Conservation (phyloP, 1,140 invertebrate genomes). For the Triops cancriformis region DNA sequence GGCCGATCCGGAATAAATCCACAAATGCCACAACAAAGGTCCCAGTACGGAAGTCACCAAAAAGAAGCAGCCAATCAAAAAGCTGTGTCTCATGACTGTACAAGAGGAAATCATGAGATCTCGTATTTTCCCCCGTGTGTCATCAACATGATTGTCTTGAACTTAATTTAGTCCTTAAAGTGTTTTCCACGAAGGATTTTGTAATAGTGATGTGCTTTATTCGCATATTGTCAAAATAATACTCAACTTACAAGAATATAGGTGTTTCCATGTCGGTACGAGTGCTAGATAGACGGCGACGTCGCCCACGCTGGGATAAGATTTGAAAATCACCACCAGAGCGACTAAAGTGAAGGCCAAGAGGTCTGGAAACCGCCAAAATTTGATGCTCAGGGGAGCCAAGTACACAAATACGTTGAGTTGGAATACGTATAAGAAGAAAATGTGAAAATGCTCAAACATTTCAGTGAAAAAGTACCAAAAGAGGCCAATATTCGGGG, state of each 20-base stretch:
- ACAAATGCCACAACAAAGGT: conserved; percentile 92
- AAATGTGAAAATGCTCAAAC: conserved; percentile 94
- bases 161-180: too few relatives aligned
- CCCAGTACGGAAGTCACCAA: conserved; percentile 79
- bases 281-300: conserved; percentile 84
- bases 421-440: conserved; percentile 95
- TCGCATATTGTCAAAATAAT: conserved; percentile 27
- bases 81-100: conserved; percentile 80
- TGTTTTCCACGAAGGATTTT: too few relatives aligned
- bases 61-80: conserved; percentile 82
- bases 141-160: too few relatives aligned
- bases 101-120: conserved; percentile 34
- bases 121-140: too few relatives aligned
- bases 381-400: conserved; percentile 72
- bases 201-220: too few relatives aligned
- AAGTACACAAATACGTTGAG: conserved; percentile 90
- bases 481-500: conserved; percentile 94
- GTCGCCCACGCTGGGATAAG: conserved; percentile 92
- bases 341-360: conserved; percentile 74
- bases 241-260: conserved; percentile 69
- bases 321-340: conserved; percentile 85
- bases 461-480: conserved; percentile 99
- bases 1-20: conserved; percentile 95
- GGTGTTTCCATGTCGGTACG: conserved; percentile 82
- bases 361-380: conserved; percentile 77